A percentile compares a stretch with the other conserved stretches of the same genome.
Conservation (phyloP, 2,113 vertebrate genomes). For the Pteronura brasiliensis region DNA sequence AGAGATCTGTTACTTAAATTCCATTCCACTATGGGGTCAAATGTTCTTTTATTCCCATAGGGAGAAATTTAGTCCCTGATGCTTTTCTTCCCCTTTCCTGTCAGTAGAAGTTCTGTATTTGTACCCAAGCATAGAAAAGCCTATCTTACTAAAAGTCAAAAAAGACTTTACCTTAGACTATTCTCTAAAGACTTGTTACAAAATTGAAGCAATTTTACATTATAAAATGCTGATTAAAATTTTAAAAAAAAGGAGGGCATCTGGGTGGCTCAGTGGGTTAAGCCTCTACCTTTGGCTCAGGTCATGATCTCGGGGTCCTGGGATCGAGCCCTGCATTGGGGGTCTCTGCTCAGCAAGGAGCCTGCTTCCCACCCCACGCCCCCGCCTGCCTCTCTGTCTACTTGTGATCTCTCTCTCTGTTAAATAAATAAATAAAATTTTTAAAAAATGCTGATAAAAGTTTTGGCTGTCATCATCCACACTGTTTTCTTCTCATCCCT, state of each 20-base stretch:
- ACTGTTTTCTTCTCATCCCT: neutral
- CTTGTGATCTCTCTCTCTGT: no score
- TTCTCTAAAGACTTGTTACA: neutral
- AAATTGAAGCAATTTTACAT: constrained; percentile 23
- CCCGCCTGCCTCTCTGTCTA: no score
- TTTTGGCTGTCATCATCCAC: neutral
- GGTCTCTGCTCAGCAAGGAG: no score
- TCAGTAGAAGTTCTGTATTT: neutral
- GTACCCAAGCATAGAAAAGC: neutral
- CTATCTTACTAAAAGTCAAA: neutral
- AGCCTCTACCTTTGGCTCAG: no score
- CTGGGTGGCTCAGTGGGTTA: no score
- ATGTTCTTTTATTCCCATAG: neutral
- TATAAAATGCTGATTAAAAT: neutral
- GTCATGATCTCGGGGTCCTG: no score
- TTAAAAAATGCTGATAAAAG: neutral
- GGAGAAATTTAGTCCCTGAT: neutral
- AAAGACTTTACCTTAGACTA: neutral
- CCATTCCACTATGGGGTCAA: neutral
- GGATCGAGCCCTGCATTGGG: no score
- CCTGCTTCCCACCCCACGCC: no score
- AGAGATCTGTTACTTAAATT: neutral
- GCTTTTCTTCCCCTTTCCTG: neutral
- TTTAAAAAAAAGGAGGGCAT: no score
- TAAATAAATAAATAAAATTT: no score